Evolutionary conservation across 2,888 invertebrate genomes (phyloP).

Genomic region (Hymenopus coronatus): DNA sequence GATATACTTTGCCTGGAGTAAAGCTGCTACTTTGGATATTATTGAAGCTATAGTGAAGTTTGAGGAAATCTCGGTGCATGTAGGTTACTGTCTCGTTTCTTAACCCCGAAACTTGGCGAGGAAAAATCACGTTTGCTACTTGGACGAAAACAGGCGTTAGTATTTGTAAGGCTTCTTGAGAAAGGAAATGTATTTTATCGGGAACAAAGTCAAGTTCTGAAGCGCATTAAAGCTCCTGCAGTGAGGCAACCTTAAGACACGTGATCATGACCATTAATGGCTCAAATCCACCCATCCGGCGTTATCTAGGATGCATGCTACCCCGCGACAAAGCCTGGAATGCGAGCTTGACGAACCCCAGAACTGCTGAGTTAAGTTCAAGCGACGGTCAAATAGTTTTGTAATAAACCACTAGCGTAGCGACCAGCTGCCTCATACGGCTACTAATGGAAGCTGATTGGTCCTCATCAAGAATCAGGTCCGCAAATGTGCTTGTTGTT

Average conservation of each 20-base stretch:
- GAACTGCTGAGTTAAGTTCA: not conserved
- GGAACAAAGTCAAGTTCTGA: not conserved
- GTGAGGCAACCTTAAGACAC: too few relatives aligned
- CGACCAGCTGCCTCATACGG: not conserved
- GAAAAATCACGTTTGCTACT: too few relatives aligned
- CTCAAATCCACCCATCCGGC: not conserved
- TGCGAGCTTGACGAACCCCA: not conserved
- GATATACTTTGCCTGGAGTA: too few relatives aligned
- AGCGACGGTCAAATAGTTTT: not conserved
- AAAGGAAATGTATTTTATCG: not conserved
- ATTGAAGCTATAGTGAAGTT: too few relatives aligned
- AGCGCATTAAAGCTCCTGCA: too few relatives aligned
- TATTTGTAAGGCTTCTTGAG: not conserved
- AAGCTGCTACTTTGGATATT: too few relatives aligned
- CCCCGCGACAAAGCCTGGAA: too few relatives aligned
- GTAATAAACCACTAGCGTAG: not conserved
- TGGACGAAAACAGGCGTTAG: not conserved
- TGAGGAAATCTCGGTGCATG: too few relatives aligned
- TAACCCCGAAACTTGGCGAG: too few relatives aligned
- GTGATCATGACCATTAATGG: not conserved
- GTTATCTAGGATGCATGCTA: not conserved
- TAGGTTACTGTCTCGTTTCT: too few relatives aligned
- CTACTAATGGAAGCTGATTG: not conserved
- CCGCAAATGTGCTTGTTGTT: not conserved
- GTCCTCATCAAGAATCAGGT: not conserved